These are phyloP conservation scores for Propithecus perrieri DNA, from an alignment of 2,797 vertebrate species.

Conservation along the genomic window DNA sequence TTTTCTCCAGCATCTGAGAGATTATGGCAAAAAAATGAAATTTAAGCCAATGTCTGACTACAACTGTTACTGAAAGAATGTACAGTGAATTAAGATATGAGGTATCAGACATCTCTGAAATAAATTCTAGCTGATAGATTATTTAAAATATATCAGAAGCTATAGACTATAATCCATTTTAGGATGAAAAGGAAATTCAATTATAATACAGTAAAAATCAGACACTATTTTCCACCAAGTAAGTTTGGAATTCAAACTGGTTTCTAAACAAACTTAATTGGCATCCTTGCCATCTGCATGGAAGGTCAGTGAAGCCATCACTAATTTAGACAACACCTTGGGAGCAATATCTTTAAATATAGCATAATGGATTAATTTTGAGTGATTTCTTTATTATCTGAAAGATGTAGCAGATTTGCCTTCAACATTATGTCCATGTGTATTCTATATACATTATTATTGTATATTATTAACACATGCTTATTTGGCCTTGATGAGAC, in stretches of 20 bases:
- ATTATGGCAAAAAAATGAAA: neutral
- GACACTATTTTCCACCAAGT: neutral
- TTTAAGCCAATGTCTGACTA: neutral
- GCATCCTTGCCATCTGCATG: neutral
- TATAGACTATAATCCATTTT: neutral
- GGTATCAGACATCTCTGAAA: neutral
- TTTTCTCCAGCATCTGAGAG: neutral
- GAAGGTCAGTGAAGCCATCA: neutral
- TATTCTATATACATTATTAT: neutral
- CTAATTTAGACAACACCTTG: neutral
- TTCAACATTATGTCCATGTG: neutral
- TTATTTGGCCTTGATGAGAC: neutral
- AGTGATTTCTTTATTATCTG: neutral
- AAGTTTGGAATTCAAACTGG: neutral
- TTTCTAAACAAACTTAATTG: neutral
- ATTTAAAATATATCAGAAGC: neutral
- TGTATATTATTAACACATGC: neutral
- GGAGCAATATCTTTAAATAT: neutral
- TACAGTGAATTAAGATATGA: neutral
- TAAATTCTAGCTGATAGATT: neutral
- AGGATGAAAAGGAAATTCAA: neutral
- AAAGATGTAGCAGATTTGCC: neutral
- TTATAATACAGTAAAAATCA: conserved; percentile 11
- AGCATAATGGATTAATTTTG: neutral
- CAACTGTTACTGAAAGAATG: neutral